These are phyloP conservation scores for Tachysurus vachellii DNA, from an alignment of 2,113 vertebrate species.

Conservation along the genomic window DNA sequence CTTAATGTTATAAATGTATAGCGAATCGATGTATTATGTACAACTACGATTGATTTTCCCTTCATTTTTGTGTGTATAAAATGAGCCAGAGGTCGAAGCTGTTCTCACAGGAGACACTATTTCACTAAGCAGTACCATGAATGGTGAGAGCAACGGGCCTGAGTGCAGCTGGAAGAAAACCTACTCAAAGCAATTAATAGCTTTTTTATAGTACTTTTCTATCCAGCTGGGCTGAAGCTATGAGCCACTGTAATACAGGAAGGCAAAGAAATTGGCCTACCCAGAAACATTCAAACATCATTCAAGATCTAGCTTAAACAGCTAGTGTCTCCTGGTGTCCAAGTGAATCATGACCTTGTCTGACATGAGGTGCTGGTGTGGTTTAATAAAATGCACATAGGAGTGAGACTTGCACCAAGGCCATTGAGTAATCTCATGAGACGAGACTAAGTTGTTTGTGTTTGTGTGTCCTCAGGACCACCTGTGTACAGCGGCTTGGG, in stretches of 20 bases:
- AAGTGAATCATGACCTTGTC: background rate
- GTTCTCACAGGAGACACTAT: background rate
- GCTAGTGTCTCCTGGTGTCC: background rate
- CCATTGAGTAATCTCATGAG: background rate
- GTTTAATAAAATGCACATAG: background rate
- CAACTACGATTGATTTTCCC: background rate
- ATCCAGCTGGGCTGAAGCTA: conserved; percentile 50
- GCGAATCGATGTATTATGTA: background rate
- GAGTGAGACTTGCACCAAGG: background rate
- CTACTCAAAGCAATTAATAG: conserved; percentile 64
- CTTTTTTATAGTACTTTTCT: conserved; percentile 51
- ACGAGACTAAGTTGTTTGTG: background rate
- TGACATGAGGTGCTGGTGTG: background rate
- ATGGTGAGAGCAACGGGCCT: conserved; percentile 10
- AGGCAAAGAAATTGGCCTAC: conserved; percentile 43
- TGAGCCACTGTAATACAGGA: conserved; percentile 44
- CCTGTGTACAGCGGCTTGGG: conserved; percentile 18
- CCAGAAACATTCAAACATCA: background rate
- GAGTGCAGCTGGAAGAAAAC: conserved; percentile 40
- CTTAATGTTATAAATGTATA: background rate
- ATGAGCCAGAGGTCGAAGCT: background rate
- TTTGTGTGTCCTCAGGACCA: conserved; percentile 23
- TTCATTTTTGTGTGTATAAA: background rate
- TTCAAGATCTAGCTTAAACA: background rate
- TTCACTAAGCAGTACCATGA: conserved; percentile 18